These are phyloP conservation scores for Apodemus sylvaticus DNA, from an alignment of 2,113 vertebrate species.

Conservation along the genomic window DNA sequence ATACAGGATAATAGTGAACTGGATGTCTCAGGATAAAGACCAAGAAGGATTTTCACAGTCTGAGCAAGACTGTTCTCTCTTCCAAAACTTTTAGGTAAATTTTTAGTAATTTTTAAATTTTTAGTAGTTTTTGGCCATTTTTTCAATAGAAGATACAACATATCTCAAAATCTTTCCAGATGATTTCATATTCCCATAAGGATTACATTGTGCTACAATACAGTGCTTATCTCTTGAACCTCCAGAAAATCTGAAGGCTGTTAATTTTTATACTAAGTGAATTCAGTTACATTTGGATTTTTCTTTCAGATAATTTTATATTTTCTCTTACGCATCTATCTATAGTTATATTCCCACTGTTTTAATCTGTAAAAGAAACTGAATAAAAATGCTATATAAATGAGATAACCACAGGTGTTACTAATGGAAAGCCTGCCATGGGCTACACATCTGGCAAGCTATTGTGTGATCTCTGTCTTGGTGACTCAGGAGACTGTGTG, in stretches of 20 bases:
- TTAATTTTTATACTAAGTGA: not conserved
- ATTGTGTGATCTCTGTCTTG: not conserved
- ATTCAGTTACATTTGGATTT: not conserved
- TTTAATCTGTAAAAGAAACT: slow-evolving; percentile 44
- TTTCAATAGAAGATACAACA: not conserved
- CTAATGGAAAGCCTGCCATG: not conserved
- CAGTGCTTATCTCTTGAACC: not conserved
- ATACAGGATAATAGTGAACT: not conserved
- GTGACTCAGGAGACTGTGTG: slow-evolving; percentile 28
- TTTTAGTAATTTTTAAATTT: not conserved
- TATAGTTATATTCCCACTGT: not conserved
- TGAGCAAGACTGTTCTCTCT: not conserved
- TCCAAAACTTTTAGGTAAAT: not conserved
- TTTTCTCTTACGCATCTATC: not conserved
- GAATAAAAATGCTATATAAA: slow-evolving; percentile 38
- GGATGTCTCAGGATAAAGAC: slow-evolving; percentile 1
- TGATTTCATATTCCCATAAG: not conserved
- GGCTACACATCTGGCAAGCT: not conserved
- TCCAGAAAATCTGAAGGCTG: not conserved
- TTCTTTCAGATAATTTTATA: not conserved
- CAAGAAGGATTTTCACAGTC: not conserved
- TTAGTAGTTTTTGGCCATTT: not conserved
- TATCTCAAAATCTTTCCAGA: not conserved
- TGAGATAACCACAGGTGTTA: not conserved
- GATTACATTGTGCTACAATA: not conserved